Base-by-base conservation (phyloP, 2,888 invertebrate species). In the Julus scanicus region DNA sequence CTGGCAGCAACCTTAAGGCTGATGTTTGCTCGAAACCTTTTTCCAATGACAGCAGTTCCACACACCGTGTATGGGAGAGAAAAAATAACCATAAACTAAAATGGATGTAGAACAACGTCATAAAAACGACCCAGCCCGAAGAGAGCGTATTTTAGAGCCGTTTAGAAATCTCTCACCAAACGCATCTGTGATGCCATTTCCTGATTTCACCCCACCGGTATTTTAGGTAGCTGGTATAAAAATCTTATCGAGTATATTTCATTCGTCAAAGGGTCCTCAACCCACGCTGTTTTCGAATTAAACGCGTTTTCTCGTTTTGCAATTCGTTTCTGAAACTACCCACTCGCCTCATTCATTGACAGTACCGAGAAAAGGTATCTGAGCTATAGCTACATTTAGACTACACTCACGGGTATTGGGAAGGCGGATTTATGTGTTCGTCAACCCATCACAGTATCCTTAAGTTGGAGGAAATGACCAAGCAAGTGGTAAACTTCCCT, bases 91-190 rank as follows among this genome's bases (percentile, higher is more conserved):
- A 63, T 63, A 63, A 63, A 63, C 63, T n/a, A 20, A 63, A 63
- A 63, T 63, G 63, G 63, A 20, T 63, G 63, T 63, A 63, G 63
- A 63, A 63, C 63, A 63, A 63, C 63, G 63, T n/a, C n/a, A 20
- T 63, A 63, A 63, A 63, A 63, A 20, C 4, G 63, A 8, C 63
- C 63, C 63, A 20, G 20, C 63, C 63, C 20, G 63, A 63, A 20
- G 63, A 63, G 20, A 20, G 63, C 63, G 63, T 9, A 8, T 63
- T 6, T 63, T 63, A 63, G 63, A 63, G 63, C n/a, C 63, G 63
- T 63, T 63, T 63, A 63, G 20, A 63, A 63, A 20, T 63, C 63
- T 63, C 63, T 20, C n/a, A 63, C 20, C n/a, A 17, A 53, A 53
- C 53, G 53, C 53, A 15, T 13, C 15, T 17, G 53, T 17, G 63